Evolutionary conservation across 2,797 vertebrate genomes (phyloP), one percentile per base, ranked within the genome.

Genomic region (Hozukius guyotensis): DNA sequence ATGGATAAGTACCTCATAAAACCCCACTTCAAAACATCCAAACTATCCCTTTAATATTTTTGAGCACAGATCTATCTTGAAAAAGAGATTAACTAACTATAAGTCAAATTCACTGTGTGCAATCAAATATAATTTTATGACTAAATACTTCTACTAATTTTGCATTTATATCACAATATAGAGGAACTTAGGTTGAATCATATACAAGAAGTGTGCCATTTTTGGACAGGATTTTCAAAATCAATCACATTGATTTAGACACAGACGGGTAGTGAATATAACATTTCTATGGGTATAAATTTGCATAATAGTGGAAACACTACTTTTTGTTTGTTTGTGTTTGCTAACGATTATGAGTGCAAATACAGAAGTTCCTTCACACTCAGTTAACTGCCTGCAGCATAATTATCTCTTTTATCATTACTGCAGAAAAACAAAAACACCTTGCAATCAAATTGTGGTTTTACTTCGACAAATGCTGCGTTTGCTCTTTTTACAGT

Each of bases 401-500:
- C 34, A 27, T 72, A 77, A 78, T 74, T 71, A 78, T 77, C 53
- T 69, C 25, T 60, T 78, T 69, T 53, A 62, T 88, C 62, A 64
- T 77, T 83, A 56, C 66, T 36, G 34, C 61, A 72, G 34, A 2
- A 20, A 36, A n/a, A 60, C 24, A 31, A 60, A 24, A 60, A 65
- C 16, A 83, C 65, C 38, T 65, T 66, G 56, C 36, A 53, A 65
- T 65, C 57, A 69, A 78, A 83, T 77, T 53, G 36, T 61, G 42
- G 57, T 24, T 65, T 86, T 32, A 68, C 74, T 56, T 78, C 12
- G 25, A 77, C 68, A 80, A 85, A 78, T 16, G 32, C 63, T 70
- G 25, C 65, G 36, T 87, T 89, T 84, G 75, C 60, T 72, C 20
- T 80, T 89, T 75, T 80, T 59, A 42, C 38, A 42, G 38, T 6